Percentiles rank a stretch among this genome's conserved stretches.
These are phyloP conservation scores for Porites rus DNA, from an alignment of 92 coral and sea anemone species.

Conservation along the genomic window DNA sequence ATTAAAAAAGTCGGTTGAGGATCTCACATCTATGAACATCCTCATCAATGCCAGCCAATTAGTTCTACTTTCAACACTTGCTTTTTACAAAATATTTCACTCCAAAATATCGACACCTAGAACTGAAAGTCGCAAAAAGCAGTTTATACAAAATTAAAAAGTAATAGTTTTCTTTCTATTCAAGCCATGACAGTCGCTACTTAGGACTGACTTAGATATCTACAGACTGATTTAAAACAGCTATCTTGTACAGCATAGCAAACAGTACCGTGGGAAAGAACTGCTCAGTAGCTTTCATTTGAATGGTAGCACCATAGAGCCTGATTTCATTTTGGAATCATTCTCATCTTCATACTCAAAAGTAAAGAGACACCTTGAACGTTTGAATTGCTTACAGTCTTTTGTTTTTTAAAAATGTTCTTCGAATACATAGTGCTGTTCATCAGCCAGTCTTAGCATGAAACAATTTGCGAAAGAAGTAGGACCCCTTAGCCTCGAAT, in stretches of 20 bases:
- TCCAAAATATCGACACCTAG: background rate
- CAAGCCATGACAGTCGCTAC: background rate
- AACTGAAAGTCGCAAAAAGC: too few relatives aligned
- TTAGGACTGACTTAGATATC: background rate
- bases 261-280: background rate
- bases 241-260: background rate
- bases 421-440: too few relatives aligned
- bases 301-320: too few relatives aligned
- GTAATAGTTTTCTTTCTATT: background rate
- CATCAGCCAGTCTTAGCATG: too few relatives aligned
- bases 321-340: too few relatives aligned
- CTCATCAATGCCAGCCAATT: background rate
- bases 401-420: too few relatives aligned
- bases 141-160: background rate
- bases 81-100: background rate
- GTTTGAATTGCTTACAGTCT: too few relatives aligned
- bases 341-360: too few relatives aligned
- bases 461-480: too few relatives aligned
- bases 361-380: too few relatives aligned
- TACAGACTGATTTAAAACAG: background rate
- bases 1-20: background rate
- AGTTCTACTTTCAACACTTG: background rate
- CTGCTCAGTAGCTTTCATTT: background rate
- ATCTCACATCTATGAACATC: background rate
- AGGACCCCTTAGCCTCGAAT: too few relatives aligned